A percentile compares a stretch with the other conserved stretches of the same genome.
Conservation (phyloP, 2,113 vertebrate species). For the Rhinolophus ferrumequinum region DNA sequence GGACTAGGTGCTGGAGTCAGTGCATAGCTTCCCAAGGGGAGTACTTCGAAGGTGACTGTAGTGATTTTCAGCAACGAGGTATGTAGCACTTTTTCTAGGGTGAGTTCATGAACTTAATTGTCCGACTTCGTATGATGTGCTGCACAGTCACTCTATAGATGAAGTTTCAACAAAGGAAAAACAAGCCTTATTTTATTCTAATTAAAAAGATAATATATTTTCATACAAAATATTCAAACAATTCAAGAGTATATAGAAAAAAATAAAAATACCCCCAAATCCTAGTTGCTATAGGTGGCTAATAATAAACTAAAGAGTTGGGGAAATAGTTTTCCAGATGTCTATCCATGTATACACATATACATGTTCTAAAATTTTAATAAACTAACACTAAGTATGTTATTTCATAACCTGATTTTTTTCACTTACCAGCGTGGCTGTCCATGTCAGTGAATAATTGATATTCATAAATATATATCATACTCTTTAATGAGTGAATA, state of each 20-base stretch:
- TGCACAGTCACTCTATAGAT: not conserved
- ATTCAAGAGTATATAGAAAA: not conserved
- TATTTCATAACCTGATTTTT: not conserved
- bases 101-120: too few relatives aligned
- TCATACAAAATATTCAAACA: slow-evolving; percentile 27
- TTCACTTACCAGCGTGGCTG: not conserved
- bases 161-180: not conserved
- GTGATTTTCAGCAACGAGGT: too few relatives aligned
- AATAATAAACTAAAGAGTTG: not conserved
- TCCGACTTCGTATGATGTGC: not conserved
- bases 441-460: not conserved
- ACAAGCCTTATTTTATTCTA: not conserved
- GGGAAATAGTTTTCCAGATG: not conserved
- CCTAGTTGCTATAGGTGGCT: not conserved
- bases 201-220: not conserved
- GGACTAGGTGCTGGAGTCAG: too few relatives aligned
- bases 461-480: not conserved
- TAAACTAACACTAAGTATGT: not conserved
- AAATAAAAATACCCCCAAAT: not conserved
- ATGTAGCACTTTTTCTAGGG: too few relatives aligned
- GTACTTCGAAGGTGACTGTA: too few relatives aligned
- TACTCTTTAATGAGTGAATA: not conserved
- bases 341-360: not conserved
- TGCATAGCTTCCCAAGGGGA: too few relatives aligned
- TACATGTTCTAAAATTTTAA: slow-evolving; percentile 16